Base-by-base conservation (phyloP, 1,140 invertebrate genomes). In the Rhyacophila brunnea region DNA sequence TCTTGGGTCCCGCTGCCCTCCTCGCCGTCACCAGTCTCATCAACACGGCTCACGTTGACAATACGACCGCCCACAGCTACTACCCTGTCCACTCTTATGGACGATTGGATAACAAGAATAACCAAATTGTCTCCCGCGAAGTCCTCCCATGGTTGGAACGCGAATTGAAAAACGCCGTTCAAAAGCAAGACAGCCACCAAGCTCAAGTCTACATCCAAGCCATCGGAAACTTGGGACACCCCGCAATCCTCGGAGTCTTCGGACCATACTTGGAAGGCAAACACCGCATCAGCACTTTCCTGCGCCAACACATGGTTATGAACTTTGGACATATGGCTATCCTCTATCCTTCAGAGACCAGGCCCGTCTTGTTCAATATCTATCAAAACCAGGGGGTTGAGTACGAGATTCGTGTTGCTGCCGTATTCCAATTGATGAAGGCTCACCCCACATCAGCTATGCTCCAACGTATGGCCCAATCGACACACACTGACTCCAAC, bases 261-360 rank as follows among this genome's bases (percentile, higher is more conserved):
- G 77, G 85, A 66, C 84, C 85, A 3, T 89, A 87, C 66, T 71
- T 89, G 6, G 85, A 88, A 75, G 84, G 85, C 11, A 71, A 80
- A 64, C 71, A 78, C 44, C 52, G 65, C 14, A 66, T 75, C 1
- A 77, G 85, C 0, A 81, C 74, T 13, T 85, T 81, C 71, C 82
- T 88, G 62, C 78, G 86, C 19, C 68, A 77, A 1, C 68, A 81
- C 57, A 87, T 89, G 71, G 80, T 89, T 7, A 36, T 76, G 7
- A 73, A 77, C 34, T 61, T 89, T 44, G 65, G 74, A 28, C 71
- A 74, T 47, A 64, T 89, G 2, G 72, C 75, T 6, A 60, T 68
- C 7, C 65, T 70, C 36, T 66, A 78, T 40, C 84, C 87, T 9
- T 71, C 70, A 53, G 43, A 79, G 6, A 81, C 76, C 0, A 78